Base-by-base conservation (phyloP, 2,888 invertebrate species). In the Meta bourneti region DNA sequence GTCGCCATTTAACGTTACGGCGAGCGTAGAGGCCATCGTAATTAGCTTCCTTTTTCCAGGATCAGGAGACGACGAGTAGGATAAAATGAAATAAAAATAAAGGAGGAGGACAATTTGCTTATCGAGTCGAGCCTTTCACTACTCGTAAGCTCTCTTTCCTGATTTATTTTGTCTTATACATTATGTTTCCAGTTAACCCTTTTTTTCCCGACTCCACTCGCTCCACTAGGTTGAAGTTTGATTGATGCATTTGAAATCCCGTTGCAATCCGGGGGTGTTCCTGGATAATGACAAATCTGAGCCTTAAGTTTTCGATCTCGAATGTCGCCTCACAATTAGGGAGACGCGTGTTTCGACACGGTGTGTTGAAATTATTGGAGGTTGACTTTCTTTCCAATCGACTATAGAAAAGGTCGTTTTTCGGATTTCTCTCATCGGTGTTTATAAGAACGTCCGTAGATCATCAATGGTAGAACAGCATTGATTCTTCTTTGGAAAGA, bases 191-290 rank as follows among this genome's bases (percentile, higher is more conserved):
- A 49, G 54, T 71, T 75, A 77, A 80, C 85, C 75, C 81, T 70
- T 86, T 85, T 79, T 88, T 75, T 54, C 70, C 16, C 34, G 49
- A 7, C 51, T 51, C 51, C 34, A 16, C 61, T 6, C 61, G 79
- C 54, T 34, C 69, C 11, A 19, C 51, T 16, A 52, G 52, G 51
- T 52, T 54, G 71, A 70, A 71, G 89, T 79, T 84, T 90, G 90
- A 90, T 90, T 78, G 90, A 90, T 90, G 90, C 52, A 72, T 84
- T 90, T 90, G 84, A 54, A 90, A 90, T 78, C 90, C 90, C 54
- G n/a, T 52, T 51, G 6, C 51, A 80, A 88, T 81, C 49, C 85
- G 49, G 9, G 75, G 75, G 48, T 34, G 74, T 19, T 34, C 74
- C 71, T 70, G 74, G n/a, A 51, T 86, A 86, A 86, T 86, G 78